Percentiles rank a stretch among this genome's conserved stretches.
Evolutionary conservation across 2,113 vertebrate species (phyloP).

Genomic region (Corapipo altera): DNA sequence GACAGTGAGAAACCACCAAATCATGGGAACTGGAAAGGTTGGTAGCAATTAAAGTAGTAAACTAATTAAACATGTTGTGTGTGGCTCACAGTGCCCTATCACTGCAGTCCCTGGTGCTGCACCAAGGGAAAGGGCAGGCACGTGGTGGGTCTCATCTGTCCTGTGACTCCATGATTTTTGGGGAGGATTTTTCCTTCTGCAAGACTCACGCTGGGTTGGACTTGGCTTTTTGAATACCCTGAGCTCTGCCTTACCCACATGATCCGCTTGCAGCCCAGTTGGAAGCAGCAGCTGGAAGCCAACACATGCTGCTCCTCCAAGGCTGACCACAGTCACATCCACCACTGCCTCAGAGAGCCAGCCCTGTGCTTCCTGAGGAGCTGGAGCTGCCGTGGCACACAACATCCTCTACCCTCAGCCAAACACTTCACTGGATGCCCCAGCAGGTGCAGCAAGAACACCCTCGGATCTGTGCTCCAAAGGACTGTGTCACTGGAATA

Average conservation of each 20-base stretch:
- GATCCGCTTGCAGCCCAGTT: rapidly evolving
- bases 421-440: neutral
- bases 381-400: rapidly evolving
- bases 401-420: neutral
- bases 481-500: rapidly evolving
- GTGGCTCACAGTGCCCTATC: neutral
- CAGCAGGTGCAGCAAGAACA: neutral
- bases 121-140: neutral
- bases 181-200: neutral
- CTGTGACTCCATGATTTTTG: rapidly evolving
- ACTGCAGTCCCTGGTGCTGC: neutral
- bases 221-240: neutral
- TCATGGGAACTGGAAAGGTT: neutral
- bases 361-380: neutral
- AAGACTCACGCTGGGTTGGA: neutral
- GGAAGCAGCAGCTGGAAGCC: neutral
- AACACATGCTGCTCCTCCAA: rapidly evolving
- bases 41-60: neutral
- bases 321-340: neutral
- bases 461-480: rapidly evolving
- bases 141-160: neutral
- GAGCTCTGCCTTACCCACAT: neutral
- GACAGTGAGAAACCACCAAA: neutral
- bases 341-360: neutral
- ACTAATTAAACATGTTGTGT: neutral